A percentile compares a stretch with the other conserved stretches of the same genome.
Conservation (phyloP, 2,797 vertebrate species). For the Masticophis lateralis region DNA sequence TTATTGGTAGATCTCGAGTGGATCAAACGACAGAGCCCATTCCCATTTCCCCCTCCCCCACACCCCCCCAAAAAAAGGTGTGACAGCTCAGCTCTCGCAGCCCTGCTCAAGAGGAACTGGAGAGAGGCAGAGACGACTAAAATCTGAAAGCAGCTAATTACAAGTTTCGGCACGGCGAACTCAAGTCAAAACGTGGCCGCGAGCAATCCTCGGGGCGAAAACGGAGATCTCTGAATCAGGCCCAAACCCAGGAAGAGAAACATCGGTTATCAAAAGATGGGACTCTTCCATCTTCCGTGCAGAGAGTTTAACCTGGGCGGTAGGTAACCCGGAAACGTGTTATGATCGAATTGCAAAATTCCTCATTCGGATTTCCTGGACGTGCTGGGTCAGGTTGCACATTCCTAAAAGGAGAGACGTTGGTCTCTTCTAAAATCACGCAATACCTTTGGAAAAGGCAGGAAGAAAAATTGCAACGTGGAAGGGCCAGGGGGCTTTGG, state of each 20-base stretch:
- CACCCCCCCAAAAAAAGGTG: not conserved
- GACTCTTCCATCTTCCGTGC: not conserved
- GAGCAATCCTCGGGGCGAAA: conserved; percentile 48
- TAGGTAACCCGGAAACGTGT: conserved; percentile 46
- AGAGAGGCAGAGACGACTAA: conserved; percentile 12
- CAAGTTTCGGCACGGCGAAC: conserved; percentile 43
- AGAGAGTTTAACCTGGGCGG: conserved; percentile 47
- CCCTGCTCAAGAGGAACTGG: conserved; percentile 9
- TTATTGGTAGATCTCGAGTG: not conserved
- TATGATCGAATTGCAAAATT: too few species aligned
- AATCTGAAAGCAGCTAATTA: conserved; percentile 55
- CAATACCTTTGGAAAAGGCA: not conserved
- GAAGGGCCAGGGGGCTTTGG: not conserved
- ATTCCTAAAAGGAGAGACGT: conserved; percentile 53
- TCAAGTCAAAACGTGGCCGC: conserved; percentile 44
- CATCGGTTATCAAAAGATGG: not conserved
- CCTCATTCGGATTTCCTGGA: too few species aligned
- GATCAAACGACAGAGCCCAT: not conserved
- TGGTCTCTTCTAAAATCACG: conserved; percentile 36
- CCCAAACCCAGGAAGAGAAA: conserved; percentile 3
- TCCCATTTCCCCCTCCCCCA: too few species aligned
- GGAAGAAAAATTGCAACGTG: not conserved
- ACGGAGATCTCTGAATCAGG: conserved; percentile 23
- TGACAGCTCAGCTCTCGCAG: rapidly evolving
- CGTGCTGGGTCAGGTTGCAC: conserved; percentile 50